Base-by-base conservation (phyloP, 2,113 vertebrate species). In the Halcyon malimbica region DNA sequence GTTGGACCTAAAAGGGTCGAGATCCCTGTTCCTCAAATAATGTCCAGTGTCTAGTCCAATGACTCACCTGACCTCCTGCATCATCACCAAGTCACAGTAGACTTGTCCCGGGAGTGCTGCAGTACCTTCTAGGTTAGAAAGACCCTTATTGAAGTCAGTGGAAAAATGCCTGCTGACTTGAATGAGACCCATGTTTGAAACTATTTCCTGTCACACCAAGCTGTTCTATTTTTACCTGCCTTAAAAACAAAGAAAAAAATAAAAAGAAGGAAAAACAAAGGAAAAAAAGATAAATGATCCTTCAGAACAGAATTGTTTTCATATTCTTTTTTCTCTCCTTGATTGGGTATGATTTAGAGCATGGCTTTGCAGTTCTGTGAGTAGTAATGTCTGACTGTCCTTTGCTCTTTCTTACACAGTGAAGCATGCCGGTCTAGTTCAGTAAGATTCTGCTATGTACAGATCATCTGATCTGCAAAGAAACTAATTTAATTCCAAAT, bases 401-500 rank as follows among this genome's bases (percentile, higher is more conserved):
- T 96, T 95, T 96, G 94, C 87, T 89, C 87, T 82, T 68, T 88
- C 54, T 86, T 60, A 88, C 54, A 90, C 18, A 63, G 65, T 62
- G 64, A 75, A 91, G 57, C 56, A 35, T 10, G 21, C 51, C 80
- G 68, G 41, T 65, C 69, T 94, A 97, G 96, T 95, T 93, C 90
- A 92, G 6, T 93, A 82, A 93, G 67, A 78, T 89, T 90, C 90
- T 94, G 73, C 87, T 95, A 70, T 53, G 88, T 86, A 90, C 91
- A 24, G 90, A 89, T 94, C 90, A 94, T 89, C 77, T 94, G 87
- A 91, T 91, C 92, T 96, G 90, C 71, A 54, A 92, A 96, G 87
- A 96, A 96, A 87, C 86, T 91, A 93, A 97, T 96, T 96, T 96
- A 88, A 92, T 92, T 97, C 81, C 75, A 94, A 92, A 96, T 97